phyloP scores from a whole-genome alignment of 1,140 invertebrate species.

The Bursaphelenchus mucronatus region DNA sequence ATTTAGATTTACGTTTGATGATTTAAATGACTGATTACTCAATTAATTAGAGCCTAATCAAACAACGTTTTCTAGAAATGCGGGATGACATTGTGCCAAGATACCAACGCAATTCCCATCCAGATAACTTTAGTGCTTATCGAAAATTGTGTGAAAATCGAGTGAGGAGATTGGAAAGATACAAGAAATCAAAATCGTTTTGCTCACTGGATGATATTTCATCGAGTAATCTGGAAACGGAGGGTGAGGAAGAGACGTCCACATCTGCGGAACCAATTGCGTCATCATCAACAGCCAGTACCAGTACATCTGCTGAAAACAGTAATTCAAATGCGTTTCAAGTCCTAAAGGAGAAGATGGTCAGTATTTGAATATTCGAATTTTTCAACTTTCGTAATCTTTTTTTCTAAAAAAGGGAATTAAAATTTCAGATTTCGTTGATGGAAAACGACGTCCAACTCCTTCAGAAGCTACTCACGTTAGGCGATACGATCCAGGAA shows the following conservation, averaged over 20 bases:
- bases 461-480: slow-evolving; percentile 37
- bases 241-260: background rate
- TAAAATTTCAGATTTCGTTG: slow-evolving; percentile 35
- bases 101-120: too few relatives aligned
- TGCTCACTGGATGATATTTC: slow-evolving; percentile 31
- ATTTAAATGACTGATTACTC: too few relatives aligned
- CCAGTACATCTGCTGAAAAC: background rate
- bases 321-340: slow-evolving; percentile 1
- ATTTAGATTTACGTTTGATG: too few relatives aligned
- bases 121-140: slow-evolving; percentile 13
- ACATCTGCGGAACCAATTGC: slow-evolving; percentile 4
- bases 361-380: slow-evolving; percentile 23
- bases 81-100: too few relatives aligned
- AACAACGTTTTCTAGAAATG: too few relatives aligned
- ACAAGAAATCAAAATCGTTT: slow-evolving; percentile 49
- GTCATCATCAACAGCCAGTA: background rate
- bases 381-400: slow-evolving; percentile 15
- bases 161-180: slow-evolving; percentile 45
- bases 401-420: background rate
- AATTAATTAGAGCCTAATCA: too few relatives aligned
- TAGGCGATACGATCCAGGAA: slow-evolving; percentile 43
- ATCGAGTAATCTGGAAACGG: background rate
- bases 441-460: slow-evolving; percentile 49
- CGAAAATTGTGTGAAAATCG: slow-evolving; percentile 28
- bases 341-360: slow-evolving; percentile 40